Evolutionary conservation across 2,797 vertebrate species (phyloP).

Genomic region (Vespertilio murinus): DNA sequence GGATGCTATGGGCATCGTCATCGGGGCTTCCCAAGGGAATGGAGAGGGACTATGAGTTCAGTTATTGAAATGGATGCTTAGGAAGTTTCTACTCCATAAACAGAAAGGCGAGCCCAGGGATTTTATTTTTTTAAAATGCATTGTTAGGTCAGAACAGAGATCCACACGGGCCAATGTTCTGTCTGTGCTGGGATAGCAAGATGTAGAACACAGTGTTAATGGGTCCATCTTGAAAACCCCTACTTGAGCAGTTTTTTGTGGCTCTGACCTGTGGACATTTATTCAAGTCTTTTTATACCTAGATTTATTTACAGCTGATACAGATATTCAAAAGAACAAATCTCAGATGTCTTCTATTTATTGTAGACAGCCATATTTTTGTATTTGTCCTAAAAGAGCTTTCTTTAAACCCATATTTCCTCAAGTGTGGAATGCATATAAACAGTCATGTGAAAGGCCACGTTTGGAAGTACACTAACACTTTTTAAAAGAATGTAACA

Average conservation of each 20-base stretch:
- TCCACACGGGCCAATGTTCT: neutral
- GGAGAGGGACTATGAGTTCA: neutral
- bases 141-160: neutral
- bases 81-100: neutral
- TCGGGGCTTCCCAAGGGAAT: neutral
- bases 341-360: neutral
- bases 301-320: neutral
- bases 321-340: neutral
- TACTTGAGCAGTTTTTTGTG: neutral
- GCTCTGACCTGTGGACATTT: neutral
- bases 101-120: neutral
- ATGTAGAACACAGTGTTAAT: neutral
- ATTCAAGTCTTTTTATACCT: slow-evolving; percentile 23
- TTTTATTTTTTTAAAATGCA: neutral
- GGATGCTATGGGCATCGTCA: neutral
- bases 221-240: neutral
- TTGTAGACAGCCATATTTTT: neutral
- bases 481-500: neutral
- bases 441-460: neutral
- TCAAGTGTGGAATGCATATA: neutral
- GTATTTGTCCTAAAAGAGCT: neutral
- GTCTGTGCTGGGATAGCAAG: neutral
- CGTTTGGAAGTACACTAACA: neutral
- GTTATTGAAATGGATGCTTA: neutral
- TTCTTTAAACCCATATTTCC: neutral